phyloP scores from a whole-genome alignment of 2,113 vertebrate genomes.

The Emydocephalus ijimae region DNA sequence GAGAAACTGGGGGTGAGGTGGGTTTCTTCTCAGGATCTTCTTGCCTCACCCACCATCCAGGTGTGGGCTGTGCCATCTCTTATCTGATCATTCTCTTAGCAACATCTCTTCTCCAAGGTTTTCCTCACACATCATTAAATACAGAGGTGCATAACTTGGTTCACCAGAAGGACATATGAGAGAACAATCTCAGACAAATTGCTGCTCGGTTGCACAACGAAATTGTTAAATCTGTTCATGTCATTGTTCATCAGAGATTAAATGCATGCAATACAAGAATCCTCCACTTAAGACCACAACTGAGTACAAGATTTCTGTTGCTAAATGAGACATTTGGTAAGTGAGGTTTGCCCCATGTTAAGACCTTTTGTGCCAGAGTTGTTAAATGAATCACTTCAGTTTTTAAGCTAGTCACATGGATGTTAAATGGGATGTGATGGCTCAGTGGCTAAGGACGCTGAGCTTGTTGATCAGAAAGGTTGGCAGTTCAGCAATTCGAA shows the following conservation, averaged over 20 bases:
- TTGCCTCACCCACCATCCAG: neutral
- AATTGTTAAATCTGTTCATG: neutral
- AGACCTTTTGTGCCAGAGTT: too few species aligned
- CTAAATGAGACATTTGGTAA: too few species aligned
- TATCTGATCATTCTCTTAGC: neutral
- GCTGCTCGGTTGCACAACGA: neutral
- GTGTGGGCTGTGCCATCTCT: neutral
- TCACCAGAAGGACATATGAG: neutral
- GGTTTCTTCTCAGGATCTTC: neutral
- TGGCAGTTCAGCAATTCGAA: fast-evolving
- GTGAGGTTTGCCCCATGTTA: too few species aligned
- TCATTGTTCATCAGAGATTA: neutral
- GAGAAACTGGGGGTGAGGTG: neutral
- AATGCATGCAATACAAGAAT: neutral
- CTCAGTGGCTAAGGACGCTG: too few species aligned
- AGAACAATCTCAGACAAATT: neutral
- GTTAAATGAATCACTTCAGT: too few species aligned
- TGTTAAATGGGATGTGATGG: too few species aligned
- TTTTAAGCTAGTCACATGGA: too few species aligned
- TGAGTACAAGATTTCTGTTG: too few species aligned
- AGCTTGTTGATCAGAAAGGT: too few species aligned
- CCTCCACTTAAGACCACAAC: neutral
- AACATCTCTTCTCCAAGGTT: neutral
- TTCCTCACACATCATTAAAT: neutral
- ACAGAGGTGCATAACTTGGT: neutral